Evolutionary conservation across 53 echinoderm and acorn worm species (phyloP), one percentile per base, ranked within the genome.

Genomic region (Actinopyga echinites): DNA sequence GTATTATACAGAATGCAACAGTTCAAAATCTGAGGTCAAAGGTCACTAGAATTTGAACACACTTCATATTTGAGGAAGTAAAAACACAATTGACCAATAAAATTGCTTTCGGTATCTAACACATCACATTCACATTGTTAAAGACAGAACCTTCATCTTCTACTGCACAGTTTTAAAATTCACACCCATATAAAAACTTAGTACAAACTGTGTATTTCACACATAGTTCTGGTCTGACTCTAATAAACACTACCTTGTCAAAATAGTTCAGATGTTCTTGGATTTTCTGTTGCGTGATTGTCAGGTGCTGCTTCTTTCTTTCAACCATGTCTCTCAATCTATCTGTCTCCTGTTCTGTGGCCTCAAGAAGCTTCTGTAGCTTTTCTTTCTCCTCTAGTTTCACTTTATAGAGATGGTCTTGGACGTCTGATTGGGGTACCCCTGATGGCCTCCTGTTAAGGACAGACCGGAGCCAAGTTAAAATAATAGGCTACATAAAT

Each of bases 321-420:
- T 82, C 82, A 45, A 93, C 62, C 31, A 91, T 77, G 40, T 90
- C 90, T 38, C 87, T 83, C 8, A 96, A 57, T 56, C 86, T 75
- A 45, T 78, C 63, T 24, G 91, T 93, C 69, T 96, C 96, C 13
- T 88, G 87, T 57, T 96, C 91, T 11, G 85, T 82, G 22, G 91
- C 87, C 40, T 91, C 86, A 13, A 96, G 65, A 24, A 91, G 83
- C 57, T 89, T 73, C 77, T 87, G 87, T 25, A 96, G 62, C 63
- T 91, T 69, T 32, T 96, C 93, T 34, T 96, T 93, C 80, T 96
- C 96, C 77, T 89, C 89, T 20, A 93, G 86, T 71, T 96, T 96
- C 21, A 89, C 87, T 75, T 89, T 89, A 67, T 89, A 65, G 19
- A 89, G 79, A 75, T 89, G 90, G 69, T 80, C 83, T 30, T 74